Evolutionary conservation across 37 sponge, comb jelly and placozoan species (phyloP).

Genomic region (Haliclona indistincta): DNA sequence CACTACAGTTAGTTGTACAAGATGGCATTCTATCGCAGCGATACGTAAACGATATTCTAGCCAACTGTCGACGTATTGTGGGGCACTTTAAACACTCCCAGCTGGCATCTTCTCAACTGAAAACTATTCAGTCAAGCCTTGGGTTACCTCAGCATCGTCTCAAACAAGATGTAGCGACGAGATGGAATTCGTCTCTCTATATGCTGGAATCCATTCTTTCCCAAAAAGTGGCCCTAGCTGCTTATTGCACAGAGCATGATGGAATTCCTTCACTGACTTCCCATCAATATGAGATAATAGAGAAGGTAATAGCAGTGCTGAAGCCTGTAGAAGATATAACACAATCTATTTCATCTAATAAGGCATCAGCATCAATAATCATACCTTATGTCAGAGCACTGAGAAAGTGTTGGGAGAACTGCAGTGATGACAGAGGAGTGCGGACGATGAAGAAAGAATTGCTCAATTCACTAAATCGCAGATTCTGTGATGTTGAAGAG

Average conservation of each 20-base stretch:
- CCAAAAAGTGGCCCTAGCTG: slow-evolving; percentile 30
- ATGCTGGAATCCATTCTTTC: slow-evolving; percentile 11
- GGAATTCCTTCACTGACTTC: background rate
- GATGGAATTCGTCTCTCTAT: slow-evolving; percentile 20
- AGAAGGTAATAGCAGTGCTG: background rate
- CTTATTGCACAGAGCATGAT: slow-evolving; percentile 11
- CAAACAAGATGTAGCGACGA: slow-evolving; percentile 22
- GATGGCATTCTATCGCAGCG: slow-evolving; percentile 48
- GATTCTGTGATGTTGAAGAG: slow-evolving; percentile 11
- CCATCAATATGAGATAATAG: background rate
- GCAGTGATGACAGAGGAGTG: slow-evolving; percentile 16
- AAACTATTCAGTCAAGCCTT: slow-evolving; percentile 21
- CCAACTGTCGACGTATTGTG: slow-evolving; percentile 40
- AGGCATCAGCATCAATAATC: background rate
- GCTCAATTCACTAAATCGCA: slow-evolving; percentile 2
- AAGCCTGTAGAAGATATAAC: slow-evolving; percentile 15
- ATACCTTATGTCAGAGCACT: slow-evolving; percentile 16
- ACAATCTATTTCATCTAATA: slow-evolving; percentile 11
- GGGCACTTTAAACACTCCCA: slow-evolving; percentile 46
- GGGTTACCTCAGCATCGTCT: slow-evolving; percentile 19
- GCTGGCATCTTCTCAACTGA: background rate
- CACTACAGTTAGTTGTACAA: slow-evolving; percentile 43
- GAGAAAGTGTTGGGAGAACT: background rate
- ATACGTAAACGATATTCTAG: slow-evolving; percentile 26
- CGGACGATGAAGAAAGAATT: slow-evolving; percentile 16